Conservation (phyloP, 2,888 invertebrate species). For the Leptinotarsa haldemani region DNA sequence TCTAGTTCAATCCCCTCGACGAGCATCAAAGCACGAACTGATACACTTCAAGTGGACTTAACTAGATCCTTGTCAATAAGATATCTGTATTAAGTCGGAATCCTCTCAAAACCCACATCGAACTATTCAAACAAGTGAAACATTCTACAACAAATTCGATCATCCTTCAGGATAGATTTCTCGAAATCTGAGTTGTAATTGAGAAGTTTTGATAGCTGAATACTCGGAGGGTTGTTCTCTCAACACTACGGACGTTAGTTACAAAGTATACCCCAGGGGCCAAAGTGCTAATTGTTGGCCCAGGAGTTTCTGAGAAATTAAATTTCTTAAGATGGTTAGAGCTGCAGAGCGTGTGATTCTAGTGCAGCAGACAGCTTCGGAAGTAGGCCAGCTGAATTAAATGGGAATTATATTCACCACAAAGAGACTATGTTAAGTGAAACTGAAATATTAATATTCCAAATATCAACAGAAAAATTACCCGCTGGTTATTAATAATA, state of each 20-base stretch:
- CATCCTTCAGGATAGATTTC: slow-evolving; percentile 3
- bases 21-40: slow-evolving; percentile 29
- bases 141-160: slow-evolving; percentile 4
- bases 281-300: slow-evolving; percentile 8
- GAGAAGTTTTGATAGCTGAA: slow-evolving; percentile 35
- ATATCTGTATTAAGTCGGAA: not conserved
- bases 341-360: not conserved
- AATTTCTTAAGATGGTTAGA: slow-evolving; percentile 15
- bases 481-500: no score
- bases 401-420: no score
- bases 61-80: slow-evolving; percentile 3
- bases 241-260: slow-evolving; percentile 1
- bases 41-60: slow-evolving; percentile 3
- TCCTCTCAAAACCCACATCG: not conserved
- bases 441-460: no score
- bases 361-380: not conserved
- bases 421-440: no score
- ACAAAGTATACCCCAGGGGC: slow-evolving; percentile 11
- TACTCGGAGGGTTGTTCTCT: not conserved
- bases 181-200: slow-evolving; percentile 31
- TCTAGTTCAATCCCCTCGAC: slow-evolving; percentile 33
- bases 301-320: not conserved
- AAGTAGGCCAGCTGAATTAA: not conserved
- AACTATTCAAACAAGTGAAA: not conserved
- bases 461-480: no score